Evolutionary conservation across 1,140 invertebrate genomes (phyloP), one percentile per base, ranked within the genome.

Genomic region (Dreissena rostriformis): DNA sequence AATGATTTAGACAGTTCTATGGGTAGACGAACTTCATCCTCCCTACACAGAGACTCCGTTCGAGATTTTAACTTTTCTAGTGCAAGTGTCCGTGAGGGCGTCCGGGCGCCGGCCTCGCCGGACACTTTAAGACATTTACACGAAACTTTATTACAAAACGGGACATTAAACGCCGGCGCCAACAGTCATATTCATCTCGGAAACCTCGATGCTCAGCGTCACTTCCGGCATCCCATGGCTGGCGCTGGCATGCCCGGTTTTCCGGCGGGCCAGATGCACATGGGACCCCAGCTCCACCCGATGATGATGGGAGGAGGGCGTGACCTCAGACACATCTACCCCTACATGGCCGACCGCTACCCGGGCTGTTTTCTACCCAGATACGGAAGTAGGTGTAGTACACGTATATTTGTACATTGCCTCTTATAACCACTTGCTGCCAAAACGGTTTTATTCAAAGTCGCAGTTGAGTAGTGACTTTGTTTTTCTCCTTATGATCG

Each of bases 51-150:
- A 26, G 80, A 82, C 28, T 67, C 71, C 17, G 10, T 82, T 11
- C 6, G 80, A 52, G 80, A 82, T 68, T 75, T 82, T 19, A 82
- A 82, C 70, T 75, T 84, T 71, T 84, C 82, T 78, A 77, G 55
- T 77, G 75, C 68, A 51, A 78, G 63, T 49, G 29, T 78, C 26
- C 66, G 57, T 68, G 82, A 84, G 61, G 72, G 71, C 11, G 53
- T 84, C n/a, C 51, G 61, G 24, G 65, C 73, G 14, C 53, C 68
- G 29, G 29, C 73, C 14, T 78, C 82, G 4, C 74, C 74, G 24
- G 74, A 84, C 12, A 61, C 82, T 52, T 49, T 84, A 65, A 77
- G 61, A 84, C 82, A 84, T 15, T 68, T 84, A 49, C 82, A 84
- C 39, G 74, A 84, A 63, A 24, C 24, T 24, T 84, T 84, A 22